A percentile compares a stretch with the other conserved stretches of the same genome.
phyloP scores from a whole-genome alignment of 1,140 invertebrate species.

The Zaprionus ghesquierei region DNA sequence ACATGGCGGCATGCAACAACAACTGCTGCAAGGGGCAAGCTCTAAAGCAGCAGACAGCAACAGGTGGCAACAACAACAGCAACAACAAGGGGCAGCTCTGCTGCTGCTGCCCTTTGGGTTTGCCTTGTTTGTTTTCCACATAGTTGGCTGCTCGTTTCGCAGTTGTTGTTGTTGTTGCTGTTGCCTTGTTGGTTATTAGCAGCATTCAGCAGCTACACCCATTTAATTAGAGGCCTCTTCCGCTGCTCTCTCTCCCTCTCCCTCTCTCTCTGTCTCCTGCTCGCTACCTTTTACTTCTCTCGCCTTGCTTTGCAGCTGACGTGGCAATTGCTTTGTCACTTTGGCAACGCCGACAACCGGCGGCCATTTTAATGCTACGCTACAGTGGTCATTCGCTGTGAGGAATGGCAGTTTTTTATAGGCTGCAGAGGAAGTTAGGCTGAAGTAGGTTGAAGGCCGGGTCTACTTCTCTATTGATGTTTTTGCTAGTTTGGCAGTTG shows the following conservation, averaged over 20 bases:
- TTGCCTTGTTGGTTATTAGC: conserved; percentile 34
- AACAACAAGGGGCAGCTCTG: conserved; percentile 8
- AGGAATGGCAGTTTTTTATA: not conserved
- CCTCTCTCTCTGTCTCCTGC: not conserved
- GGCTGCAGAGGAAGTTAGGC: not conserved
- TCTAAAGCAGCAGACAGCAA: not conserved
- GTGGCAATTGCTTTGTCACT: not conserved
- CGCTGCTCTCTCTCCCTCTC: not conserved
- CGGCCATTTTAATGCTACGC: not conserved
- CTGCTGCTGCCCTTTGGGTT: conserved; percentile 6
- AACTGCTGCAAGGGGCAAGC: not conserved
- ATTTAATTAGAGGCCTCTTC: not conserved
- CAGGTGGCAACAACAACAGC: conserved; percentile 25
- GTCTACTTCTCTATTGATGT: not conserved
- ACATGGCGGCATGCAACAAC: not conserved
- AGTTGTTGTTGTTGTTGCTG: conserved; percentile 27
- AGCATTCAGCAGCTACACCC: conserved; percentile 1
- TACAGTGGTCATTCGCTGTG: not conserved
- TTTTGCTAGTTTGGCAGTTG: not conserved
- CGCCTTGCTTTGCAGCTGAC: not conserved
- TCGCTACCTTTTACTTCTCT: not conserved
- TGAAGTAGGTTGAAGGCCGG: not conserved
- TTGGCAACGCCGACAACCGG: not conserved
- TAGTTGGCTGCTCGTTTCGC: not conserved
- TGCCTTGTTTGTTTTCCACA: conserved; percentile 1